phyloP scores from a whole-genome alignment of 2,113 vertebrate genomes.

The Hyperoodon ampullatus region DNA sequence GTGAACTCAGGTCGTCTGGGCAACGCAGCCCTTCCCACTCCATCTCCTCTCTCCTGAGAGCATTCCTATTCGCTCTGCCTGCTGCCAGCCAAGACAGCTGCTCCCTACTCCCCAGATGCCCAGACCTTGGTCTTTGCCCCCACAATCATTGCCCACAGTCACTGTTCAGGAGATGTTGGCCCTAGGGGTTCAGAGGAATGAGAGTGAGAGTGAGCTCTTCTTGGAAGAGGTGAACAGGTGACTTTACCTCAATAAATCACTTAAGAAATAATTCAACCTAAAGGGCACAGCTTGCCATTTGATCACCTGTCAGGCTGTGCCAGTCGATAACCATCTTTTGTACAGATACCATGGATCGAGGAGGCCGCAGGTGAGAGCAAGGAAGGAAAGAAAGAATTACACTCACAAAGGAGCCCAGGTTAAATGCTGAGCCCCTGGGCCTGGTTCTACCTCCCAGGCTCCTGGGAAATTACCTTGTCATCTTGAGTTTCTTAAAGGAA shows the following conservation, averaged over 20 bases:
- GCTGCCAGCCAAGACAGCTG: not conserved
- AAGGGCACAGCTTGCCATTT: not conserved
- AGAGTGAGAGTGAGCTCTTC: not conserved
- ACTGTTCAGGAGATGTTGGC: not conserved
- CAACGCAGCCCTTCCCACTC: too few species aligned
- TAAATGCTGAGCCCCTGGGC: not conserved
- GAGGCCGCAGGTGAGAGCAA: not conserved
- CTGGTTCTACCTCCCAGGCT: not conserved
- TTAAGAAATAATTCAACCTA: not conserved
- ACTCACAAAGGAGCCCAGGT: not conserved
- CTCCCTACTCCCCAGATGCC: not conserved
- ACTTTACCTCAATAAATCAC: not conserved
- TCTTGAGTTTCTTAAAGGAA: not conserved
- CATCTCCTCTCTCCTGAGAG: rapidly evolving
- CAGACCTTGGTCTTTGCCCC: not conserved
- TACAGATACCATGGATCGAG: not conserved
- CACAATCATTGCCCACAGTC: too few species aligned
- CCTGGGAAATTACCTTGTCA: not conserved
- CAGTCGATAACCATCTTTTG: rapidly evolving
- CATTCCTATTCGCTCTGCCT: not conserved
- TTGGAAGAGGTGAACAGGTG: not conserved
- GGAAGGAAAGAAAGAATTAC: not conserved
- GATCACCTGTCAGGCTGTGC: not conserved
- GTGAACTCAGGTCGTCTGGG: not conserved
- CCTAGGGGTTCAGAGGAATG: not conserved